Evolutionary conservation across 2,888 invertebrate species (phyloP).

Genomic region (Opisthograptis luteolata): DNA sequence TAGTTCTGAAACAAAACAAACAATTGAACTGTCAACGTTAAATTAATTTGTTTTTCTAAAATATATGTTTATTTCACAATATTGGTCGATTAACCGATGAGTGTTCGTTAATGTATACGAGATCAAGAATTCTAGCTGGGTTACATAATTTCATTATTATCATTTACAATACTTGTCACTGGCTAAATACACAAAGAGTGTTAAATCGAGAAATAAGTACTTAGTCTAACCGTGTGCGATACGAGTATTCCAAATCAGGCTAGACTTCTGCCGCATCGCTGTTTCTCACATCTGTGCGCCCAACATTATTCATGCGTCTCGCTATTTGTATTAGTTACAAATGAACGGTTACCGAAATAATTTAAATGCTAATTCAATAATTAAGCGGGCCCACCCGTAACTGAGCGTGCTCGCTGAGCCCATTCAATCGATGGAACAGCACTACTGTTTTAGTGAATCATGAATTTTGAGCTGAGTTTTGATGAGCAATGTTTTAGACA

Average conservation of each 20-base stretch:
- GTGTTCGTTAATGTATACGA: too few relatives aligned
- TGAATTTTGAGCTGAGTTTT: constrained; percentile 25
- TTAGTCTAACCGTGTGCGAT: not conserved
- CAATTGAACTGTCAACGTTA: not conserved
- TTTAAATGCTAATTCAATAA: constrained; percentile 85
- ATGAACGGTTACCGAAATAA: constrained; percentile 85
- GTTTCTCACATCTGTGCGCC: constrained; percentile 44
- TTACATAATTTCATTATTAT: too few relatives aligned
- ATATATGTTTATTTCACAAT: too few relatives aligned
- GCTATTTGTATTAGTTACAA: constrained; percentile 85
- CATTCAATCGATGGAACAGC: constrained; percentile 60
- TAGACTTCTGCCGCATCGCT: constrained; percentile 22
- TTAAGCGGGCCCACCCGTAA: constrained; percentile 79
- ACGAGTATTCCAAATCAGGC: not conserved
- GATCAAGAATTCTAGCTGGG: too few relatives aligned
- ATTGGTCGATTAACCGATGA: too few relatives aligned
- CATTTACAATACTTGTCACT: too few relatives aligned
- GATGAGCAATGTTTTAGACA: constrained; percentile 20
- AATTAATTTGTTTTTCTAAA: not conserved
- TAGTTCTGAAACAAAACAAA: not conserved
- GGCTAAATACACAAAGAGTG: too few relatives aligned
- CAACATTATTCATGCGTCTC: constrained; percentile 79
- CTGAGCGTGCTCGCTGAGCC: constrained; percentile 56
- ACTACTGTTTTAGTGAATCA: constrained; percentile 34
- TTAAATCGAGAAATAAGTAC: too few relatives aligned